A percentile compares a stretch with the other conserved stretches of the same genome.
Evolutionary conservation across 2,113 vertebrate species (phyloP).

Genomic region (Ellobius talpinus): DNA sequence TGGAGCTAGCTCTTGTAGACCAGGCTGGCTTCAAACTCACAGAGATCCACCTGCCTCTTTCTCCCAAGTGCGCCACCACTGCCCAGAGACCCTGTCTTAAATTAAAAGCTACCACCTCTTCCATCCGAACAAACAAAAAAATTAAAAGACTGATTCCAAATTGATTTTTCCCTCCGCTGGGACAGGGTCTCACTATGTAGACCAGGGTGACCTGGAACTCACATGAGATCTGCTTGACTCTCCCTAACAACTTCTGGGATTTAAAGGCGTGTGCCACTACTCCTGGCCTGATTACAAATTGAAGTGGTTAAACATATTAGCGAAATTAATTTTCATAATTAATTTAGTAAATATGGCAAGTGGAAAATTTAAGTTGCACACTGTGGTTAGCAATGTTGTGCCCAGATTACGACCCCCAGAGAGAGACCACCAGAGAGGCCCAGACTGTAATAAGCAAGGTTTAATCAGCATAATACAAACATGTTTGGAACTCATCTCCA

Average conservation of each 20-base stretch:
- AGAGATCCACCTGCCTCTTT: no score
- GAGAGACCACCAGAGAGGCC: no score
- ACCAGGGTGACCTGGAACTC: not conserved
- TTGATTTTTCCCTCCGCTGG: not conserved
- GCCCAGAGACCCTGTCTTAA: not conserved
- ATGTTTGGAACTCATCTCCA: no score
- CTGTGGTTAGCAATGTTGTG: not conserved
- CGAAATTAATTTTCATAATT: conserved; percentile 17
- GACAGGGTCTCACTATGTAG: not conserved
- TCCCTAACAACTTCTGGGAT: no score
- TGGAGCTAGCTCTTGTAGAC: no score
- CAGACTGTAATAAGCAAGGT: no score
- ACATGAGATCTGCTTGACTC: not conserved
- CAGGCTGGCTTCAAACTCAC: no score
- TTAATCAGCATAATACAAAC: no score
- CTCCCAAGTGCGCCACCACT: no score
- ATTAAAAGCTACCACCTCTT: not conserved
- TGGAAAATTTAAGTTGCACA: conserved; percentile 15
- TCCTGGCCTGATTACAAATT: not conserved
- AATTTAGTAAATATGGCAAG: not conserved
- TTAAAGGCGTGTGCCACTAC: not conserved
- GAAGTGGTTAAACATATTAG: not conserved
- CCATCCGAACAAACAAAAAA: not conserved
- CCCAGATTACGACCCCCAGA: no score
- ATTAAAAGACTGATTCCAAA: not conserved